These are phyloP conservation scores for Gopherus evgoodei DNA, from an alignment of 2,113 vertebrate genomes.

Conservation along the genomic window DNA sequence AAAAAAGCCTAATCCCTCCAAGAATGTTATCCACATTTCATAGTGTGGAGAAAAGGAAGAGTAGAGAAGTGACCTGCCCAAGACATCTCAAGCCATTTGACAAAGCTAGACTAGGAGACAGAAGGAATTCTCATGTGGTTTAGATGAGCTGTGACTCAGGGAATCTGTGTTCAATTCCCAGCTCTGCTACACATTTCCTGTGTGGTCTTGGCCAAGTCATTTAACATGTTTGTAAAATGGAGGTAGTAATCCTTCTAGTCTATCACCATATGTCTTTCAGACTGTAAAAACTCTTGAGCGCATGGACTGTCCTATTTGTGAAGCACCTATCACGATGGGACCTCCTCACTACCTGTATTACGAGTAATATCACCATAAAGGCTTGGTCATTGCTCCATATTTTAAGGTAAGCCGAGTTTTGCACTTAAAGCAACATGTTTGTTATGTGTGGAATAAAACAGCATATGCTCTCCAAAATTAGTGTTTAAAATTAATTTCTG, in stretches of 20 bases:
- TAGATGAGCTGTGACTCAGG: no score
- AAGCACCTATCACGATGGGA: no score
- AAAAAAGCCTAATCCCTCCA: background rate
- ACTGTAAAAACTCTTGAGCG: background rate
- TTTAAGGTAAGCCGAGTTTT: background rate
- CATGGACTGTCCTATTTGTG: accelerated
- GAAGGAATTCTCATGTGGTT: no score
- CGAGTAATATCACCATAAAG: background rate
- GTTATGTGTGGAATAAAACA: background rate
- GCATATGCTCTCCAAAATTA: background rate
- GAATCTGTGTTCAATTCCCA: no score
- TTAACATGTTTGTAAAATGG: no score
- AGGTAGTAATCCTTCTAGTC: background rate
- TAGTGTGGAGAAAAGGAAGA: no score
- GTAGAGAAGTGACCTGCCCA: no score
- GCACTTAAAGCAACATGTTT: background rate
- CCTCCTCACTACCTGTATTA: background rate
- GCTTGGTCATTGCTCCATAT: background rate
- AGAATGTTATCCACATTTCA: background rate
- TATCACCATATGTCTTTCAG: background rate
- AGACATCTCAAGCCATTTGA: no score
- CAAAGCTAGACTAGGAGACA: no score
- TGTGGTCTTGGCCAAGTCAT: no score
- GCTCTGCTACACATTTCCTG: no score
- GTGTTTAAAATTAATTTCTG: background rate